Percentiles rank a stretch among this genome's conserved stretches.
phyloP scores from a whole-genome alignment of 1,140 invertebrate species.

The Helicoverpa armigera region DNA sequence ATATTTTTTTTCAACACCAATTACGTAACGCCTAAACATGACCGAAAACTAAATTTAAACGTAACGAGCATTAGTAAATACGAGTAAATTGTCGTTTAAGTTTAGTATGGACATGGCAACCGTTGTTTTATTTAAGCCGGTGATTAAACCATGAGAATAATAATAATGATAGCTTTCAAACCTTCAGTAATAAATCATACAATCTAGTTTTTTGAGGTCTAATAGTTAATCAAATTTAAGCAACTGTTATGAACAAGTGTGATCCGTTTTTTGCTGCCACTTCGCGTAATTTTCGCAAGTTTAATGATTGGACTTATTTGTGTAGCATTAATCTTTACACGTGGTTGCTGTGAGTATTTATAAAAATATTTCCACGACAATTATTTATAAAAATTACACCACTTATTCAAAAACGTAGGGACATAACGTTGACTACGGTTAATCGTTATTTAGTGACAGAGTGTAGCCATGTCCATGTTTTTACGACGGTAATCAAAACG shows the following conservation, averaged over 20 bases:
- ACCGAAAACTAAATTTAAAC: constrained; percentile 70
- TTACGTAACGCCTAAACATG: constrained; percentile 79
- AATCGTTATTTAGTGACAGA: constrained; percentile 57
- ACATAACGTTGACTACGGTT: constrained; percentile 55
- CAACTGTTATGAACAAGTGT: constrained; percentile 39
- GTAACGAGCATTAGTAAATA: constrained; percentile 65
- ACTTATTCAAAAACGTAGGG: constrained; percentile 45
- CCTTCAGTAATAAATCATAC: constrained; percentile 45
- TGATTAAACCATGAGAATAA: constrained; percentile 43
- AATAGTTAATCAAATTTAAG: constrained; percentile 48
- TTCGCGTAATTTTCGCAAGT: constrained; percentile 32
- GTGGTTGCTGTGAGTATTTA: background rate
- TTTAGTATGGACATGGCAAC: constrained; percentile 50
- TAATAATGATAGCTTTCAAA: constrained; percentile 45
- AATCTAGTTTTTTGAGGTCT: constrained; percentile 37
- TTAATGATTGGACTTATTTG: constrained; percentile 34
- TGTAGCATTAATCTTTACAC: constrained; percentile 18
- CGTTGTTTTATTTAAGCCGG: background rate
- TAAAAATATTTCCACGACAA: constrained; percentile 36
- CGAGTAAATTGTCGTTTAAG: constrained; percentile 53
- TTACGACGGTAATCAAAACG: constrained; percentile 81
- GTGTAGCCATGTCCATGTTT: constrained; percentile 69
- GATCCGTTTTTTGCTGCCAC: constrained; percentile 23
- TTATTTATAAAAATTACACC: constrained; percentile 47
- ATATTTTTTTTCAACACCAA: constrained; percentile 80